phyloP scores from a whole-genome alignment of 2,888 invertebrate genomes.

The Orchesella flavescens region DNA sequence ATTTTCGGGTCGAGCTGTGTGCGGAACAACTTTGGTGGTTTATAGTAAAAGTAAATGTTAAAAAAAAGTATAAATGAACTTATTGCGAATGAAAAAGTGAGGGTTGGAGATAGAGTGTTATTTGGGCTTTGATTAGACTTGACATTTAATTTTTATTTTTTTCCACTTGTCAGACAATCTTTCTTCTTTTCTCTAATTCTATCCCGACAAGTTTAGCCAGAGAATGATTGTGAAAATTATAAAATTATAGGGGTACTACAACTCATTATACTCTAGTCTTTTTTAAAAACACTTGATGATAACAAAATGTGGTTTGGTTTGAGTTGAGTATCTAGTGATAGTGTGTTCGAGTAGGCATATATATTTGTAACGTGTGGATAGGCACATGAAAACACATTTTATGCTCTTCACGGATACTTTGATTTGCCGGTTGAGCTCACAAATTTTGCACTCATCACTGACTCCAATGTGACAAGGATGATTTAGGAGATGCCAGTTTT shows the following conservation, averaged over 20 bases:
- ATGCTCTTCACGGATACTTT: slow-evolving; percentile 11
- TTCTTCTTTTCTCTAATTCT: not conserved
- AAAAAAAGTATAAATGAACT: no score
- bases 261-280: no score
- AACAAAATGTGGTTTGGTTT: no score
- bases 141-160: slow-evolving; percentile 40
- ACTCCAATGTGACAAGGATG: slow-evolving; percentile 32
- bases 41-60: no score
- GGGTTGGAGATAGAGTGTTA: no score
- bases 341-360: no score
- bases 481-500: slow-evolving; percentile 29
- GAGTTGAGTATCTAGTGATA: no score
- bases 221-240: not conserved
- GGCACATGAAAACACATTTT: not conserved
- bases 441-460: slow-evolving; percentile 48
- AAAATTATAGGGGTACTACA: not conserved
- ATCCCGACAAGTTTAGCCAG: not conserved
- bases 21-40: not conserved
- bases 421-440: slow-evolving; percentile 32
- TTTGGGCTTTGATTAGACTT: slow-evolving; percentile 24
- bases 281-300: no score
- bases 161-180: slow-evolving; percentile 20
- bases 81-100: no score
- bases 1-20: not conserved
- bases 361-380: no score